Base-by-base conservation (phyloP, 92 coral and sea anemone species). In the Chrysogorgia sp. region DNA sequence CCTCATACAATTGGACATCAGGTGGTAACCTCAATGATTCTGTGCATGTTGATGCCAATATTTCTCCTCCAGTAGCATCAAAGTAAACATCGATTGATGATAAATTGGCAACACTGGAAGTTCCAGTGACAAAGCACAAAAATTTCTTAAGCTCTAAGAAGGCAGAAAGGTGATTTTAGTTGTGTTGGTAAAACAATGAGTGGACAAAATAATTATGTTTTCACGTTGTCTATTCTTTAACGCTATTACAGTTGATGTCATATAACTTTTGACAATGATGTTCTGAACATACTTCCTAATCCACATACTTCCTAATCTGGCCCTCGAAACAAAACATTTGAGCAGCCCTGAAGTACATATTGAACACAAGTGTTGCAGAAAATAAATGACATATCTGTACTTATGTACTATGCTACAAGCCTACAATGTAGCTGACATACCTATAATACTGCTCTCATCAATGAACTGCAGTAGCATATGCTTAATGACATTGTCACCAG, bases 41-140 rank as follows among this genome's bases (percentile, higher is more conserved):
- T 12, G 41, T 43, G 77, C 87, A 84, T 0, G 87, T 67, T 0
- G 83, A 84, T 25, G 83, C 87, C 76, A 84, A 84, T 15, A 84
- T 84, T 34, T 74, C 72, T 65, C 77, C 84, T 7, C 62, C 87
- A 63, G 22, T 64, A 12, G 56, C 81, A 83, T 67, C 75, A 32
- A 83, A 75, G 28, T 34, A 14, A 21, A 64, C 77, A 47, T 69
- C 26, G 49, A 76, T 76, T 48, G 47, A 48, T 49, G 41, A 40
- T 14, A 63, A 50, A 56, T 41, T 31, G 15, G 67, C 57, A 21
- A 68, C 58, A 68, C 58, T 43, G 33, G 40, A 48, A 40, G 85
- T 59, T 6, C 81, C 85, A 41, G 81, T 70, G 26, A 62, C 47
- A 48, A 81, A 71, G 40, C 72, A 34, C 55, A 71, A 37, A 33